Percentiles rank a stretch among this genome's conserved stretches.
These are phyloP conservation scores for Premnoplex brunnescens DNA, from an alignment of 2,797 vertebrate genomes.

Conservation along the genomic window DNA sequence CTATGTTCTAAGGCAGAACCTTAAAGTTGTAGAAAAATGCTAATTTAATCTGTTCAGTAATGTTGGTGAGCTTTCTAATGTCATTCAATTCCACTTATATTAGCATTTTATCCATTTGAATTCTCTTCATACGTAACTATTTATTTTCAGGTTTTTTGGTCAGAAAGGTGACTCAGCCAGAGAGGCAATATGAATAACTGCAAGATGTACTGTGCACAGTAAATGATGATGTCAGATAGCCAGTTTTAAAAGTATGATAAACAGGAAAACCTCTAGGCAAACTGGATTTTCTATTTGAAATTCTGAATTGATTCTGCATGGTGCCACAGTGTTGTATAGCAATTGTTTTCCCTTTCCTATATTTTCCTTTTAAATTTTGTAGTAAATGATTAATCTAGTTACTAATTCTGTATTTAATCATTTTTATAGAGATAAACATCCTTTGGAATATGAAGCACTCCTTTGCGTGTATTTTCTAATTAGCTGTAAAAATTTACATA, in stretches of 20 bases:
- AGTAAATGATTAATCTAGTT: not conserved
- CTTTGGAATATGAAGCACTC: not conserved
- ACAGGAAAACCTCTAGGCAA: not conserved
- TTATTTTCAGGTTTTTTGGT: constrained; percentile 8
- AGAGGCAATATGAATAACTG: not conserved
- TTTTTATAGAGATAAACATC: constrained; percentile 14
- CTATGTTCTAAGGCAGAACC: not conserved
- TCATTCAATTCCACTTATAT: not conserved
- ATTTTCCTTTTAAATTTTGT: not conserved
- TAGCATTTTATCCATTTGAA: not conserved
- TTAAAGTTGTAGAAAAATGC: constrained; percentile 35
- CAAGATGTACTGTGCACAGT: not conserved
- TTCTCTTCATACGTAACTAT: not conserved
- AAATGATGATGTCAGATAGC: not conserved
- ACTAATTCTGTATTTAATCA: not conserved
- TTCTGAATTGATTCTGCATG: not conserved
- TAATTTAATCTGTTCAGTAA: constrained; percentile 13
- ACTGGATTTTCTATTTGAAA: not conserved
- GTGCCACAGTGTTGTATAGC: not conserved
- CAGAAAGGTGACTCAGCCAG: not conserved
- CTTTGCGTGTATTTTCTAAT: constrained; percentile 18
- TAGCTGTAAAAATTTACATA: constrained; percentile 10
- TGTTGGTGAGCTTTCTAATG: constrained; percentile 8
- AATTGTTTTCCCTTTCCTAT: not conserved
- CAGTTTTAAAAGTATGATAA: not conserved